Evolutionary conservation across 2,113 vertebrate species (phyloP), one percentile per base, ranked within the genome.

Genomic region (Protobothrops mucrosquamatus): DNA sequence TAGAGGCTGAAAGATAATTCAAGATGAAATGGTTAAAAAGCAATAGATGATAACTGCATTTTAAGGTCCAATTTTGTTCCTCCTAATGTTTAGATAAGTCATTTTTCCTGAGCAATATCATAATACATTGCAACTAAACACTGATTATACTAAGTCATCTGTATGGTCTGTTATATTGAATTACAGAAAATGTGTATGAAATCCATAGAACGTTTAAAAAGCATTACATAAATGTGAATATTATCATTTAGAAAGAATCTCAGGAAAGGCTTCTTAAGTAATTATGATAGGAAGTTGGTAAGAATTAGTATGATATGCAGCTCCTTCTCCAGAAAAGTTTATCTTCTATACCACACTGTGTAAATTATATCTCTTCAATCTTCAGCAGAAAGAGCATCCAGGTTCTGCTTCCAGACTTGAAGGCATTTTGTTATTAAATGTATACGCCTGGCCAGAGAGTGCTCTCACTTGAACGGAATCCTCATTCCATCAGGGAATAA

Each of bases 401-500:
- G 91, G 15, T 93, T 3, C 0, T 89, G 51, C 92, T 93, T 95
- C 93, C 91, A 89, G 56, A 96, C 81, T 81, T 0, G 4, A 59
- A 94, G 92, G 95, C 86, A 48, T 95, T 95, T 95, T 94, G 94
- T 94, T 94, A 96, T 97, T 96, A 96, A 95, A 94, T 1, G 2
- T 0, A 90, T 94, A 95, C 20, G 93, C 92, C 96, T 95, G 96
- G 93, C 93, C n/a, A 0, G 90, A n/a, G 93, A 95, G 92, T 74
- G 93, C 93, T 95, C 92, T 97, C 95, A 56, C 95, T 94, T 86
- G 96, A 96, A n/a, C 92, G 94, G 89, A 93, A 96, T 95, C 94
- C 92, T 87, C 87, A 59, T 94, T 88, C 92, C 95, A 95, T 95
- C 92, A 95, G 95, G 96, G 96, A 96, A 97, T 95, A 97, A 97